A percentile compares a stretch with the other conserved stretches of the same genome.
These are phyloP conservation scores for Hemicordylus capensis DNA, from an alignment of 2,113 vertebrate genomes.

Conservation along the genomic window DNA sequence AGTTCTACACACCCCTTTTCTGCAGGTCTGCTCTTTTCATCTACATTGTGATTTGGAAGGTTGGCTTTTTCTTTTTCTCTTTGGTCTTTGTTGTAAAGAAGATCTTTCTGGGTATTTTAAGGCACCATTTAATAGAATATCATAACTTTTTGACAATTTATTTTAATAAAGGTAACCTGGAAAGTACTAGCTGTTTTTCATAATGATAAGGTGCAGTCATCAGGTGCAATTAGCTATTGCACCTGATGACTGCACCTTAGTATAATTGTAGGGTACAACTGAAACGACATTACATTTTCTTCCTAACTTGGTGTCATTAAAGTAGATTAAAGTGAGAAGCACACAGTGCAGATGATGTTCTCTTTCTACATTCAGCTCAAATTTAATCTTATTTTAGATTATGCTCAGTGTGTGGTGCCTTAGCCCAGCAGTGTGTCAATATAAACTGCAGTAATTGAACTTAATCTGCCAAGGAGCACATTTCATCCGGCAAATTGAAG, in stretches of 20 bases:
- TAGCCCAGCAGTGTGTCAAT: constrained; percentile 31
- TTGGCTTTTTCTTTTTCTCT: not conserved
- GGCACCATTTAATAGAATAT: not conserved
- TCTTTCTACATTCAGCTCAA: constrained; percentile 6
- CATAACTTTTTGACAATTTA: not conserved
- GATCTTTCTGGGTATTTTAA: not conserved
- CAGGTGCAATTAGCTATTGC: not conserved
- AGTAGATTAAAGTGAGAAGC: constrained; percentile 1
- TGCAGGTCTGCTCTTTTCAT: not conserved
- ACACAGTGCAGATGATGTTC: not conserved
- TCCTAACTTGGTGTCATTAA: not conserved
- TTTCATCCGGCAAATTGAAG: constrained; percentile 20
- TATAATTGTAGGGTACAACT: constrained; percentile 5
- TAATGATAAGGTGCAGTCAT: too few relatives aligned
- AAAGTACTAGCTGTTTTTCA: not conserved
- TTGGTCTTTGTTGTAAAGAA: not conserved
- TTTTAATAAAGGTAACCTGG: not conserved
- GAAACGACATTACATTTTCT: constrained; percentile 8
- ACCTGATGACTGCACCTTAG: not conserved
- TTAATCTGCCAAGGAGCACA: constrained; percentile 26
- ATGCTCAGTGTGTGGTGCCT: constrained; percentile 13
- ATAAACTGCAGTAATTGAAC: constrained; percentile 25
- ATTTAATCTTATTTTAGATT: constrained; percentile 31
- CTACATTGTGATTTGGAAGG: not conserved
- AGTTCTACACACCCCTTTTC: too few relatives aligned